These are phyloP conservation scores for Aphelinus certus DNA, from an alignment of 1,140 invertebrate species.

Conservation along the genomic window DNA sequence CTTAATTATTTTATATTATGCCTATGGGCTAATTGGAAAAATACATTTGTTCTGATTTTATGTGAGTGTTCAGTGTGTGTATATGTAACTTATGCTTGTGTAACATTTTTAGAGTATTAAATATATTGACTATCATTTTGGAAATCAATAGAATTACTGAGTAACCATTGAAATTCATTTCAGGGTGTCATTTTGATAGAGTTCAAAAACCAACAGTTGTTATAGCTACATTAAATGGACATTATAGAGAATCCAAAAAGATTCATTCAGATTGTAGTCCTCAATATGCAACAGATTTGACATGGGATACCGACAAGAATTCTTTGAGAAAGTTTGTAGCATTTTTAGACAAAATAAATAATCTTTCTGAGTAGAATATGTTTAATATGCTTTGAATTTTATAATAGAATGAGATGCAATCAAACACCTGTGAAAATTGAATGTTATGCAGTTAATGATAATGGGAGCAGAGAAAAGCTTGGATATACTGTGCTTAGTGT, in stretches of 20 bases:
- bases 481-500: constrained; percentile 66
- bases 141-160: too few relatives aligned
- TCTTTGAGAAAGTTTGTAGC: constrained; percentile 58
- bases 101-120: background rate
- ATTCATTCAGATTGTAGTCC: constrained; percentile 56
- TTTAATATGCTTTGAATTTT: constrained; percentile 6
- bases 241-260: constrained; percentile 64
- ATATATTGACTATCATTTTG: background rate
- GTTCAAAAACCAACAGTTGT: constrained; percentile 61
- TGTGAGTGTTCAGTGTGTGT: too few relatives aligned
- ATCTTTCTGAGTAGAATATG: constrained; percentile 25
- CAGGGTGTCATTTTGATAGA: constrained; percentile 64
- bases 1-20: too few relatives aligned
- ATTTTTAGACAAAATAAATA: constrained; percentile 10
- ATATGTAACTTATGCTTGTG: too few relatives aligned
- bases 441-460: constrained; percentile 61
- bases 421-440: constrained; percentile 66
- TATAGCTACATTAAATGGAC: constrained; percentile 64
- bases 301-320: constrained; percentile 67
- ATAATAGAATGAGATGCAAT: constrained; percentile 61
- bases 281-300: constrained; percentile 61
- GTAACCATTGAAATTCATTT: constrained; percentile 32
- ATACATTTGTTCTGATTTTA: too few relatives aligned
- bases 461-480: constrained; percentile 59
- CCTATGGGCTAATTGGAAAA: too few relatives aligned